Conservation (phyloP, 2,113 vertebrate genomes). For the Bucco capensis region DNA sequence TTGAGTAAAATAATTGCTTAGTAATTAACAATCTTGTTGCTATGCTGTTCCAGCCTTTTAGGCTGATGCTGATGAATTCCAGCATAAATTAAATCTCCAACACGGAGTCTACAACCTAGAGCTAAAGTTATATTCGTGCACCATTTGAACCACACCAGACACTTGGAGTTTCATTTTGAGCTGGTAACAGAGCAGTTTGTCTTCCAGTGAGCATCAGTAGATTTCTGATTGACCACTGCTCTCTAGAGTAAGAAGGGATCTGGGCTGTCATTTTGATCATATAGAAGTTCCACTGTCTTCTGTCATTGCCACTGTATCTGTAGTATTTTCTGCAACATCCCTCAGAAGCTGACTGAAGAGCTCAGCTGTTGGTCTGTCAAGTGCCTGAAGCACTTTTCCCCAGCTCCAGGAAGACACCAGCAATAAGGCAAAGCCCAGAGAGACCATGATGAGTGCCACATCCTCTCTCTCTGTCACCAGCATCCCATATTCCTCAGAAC, state of each 20-base stretch:
- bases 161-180: neutral
- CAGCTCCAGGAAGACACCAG: neutral
- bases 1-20: conserved; percentile 42
- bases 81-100: neutral
- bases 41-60: conserved; percentile 14
- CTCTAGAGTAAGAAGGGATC: neutral
- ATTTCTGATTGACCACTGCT: neutral
- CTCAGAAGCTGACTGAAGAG: neutral
- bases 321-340: neutral
- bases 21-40: conserved; percentile 51
- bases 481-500: neutral
- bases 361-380: neutral
- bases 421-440: neutral
- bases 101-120: neutral
- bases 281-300: neutral
- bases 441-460: neutral
- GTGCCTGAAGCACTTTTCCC: neutral
- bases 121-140: neutral
- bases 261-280: neutral
- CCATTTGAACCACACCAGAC: neutral
- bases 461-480: neutral
- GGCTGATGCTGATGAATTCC: neutral
- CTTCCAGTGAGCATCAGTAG: neutral
- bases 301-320: neutral
- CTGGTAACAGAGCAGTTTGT: neutral